A percentile compares a stretch with the other conserved stretches of the same genome.
Conservation (phyloP, 2,113 vertebrate genomes). For the Lethenteron camtschaticum region DNA sequence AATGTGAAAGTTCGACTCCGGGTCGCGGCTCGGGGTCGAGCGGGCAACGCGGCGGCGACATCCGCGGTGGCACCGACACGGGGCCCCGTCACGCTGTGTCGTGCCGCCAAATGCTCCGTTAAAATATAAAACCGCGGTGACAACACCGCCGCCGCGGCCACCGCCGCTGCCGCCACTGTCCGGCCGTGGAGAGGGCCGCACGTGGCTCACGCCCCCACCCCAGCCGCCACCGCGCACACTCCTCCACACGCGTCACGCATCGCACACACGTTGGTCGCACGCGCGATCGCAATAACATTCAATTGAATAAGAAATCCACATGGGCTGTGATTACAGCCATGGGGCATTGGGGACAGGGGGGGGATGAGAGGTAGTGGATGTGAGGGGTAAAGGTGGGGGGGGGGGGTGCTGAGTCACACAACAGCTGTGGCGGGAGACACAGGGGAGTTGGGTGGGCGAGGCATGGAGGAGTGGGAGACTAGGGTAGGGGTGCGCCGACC, state of each 20-base stretch:
- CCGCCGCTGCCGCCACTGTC: constrained; percentile 29
- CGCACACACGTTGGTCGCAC: neutral
- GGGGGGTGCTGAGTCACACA: too few species aligned
- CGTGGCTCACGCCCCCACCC: neutral
- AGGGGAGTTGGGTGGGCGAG: too few species aligned
- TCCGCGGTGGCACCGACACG: too few species aligned
- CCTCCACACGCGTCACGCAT: neutral
- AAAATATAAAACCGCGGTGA: too few species aligned
- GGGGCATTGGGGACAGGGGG: neutral
- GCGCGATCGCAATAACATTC: neutral
- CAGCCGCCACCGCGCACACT: fast-evolving
- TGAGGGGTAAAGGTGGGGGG: neutral
- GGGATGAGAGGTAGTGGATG: neutral
- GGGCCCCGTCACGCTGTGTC: too few species aligned
- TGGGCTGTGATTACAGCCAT: neutral
- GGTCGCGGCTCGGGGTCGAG: too few species aligned
- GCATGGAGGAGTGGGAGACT: constrained; percentile 12
- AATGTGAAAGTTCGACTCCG: too few species aligned
- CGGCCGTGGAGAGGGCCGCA: neutral
- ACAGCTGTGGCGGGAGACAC: too few species aligned
- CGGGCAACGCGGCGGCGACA: too few species aligned
- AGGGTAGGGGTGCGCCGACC: constrained; percentile 11
- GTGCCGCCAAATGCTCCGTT: too few species aligned
- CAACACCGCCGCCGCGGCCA: constrained; percentile 13
- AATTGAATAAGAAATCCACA: neutral